Base-by-base conservation (phyloP, 1,140 invertebrate species). In the Pseudomyrmex gracilis region DNA sequence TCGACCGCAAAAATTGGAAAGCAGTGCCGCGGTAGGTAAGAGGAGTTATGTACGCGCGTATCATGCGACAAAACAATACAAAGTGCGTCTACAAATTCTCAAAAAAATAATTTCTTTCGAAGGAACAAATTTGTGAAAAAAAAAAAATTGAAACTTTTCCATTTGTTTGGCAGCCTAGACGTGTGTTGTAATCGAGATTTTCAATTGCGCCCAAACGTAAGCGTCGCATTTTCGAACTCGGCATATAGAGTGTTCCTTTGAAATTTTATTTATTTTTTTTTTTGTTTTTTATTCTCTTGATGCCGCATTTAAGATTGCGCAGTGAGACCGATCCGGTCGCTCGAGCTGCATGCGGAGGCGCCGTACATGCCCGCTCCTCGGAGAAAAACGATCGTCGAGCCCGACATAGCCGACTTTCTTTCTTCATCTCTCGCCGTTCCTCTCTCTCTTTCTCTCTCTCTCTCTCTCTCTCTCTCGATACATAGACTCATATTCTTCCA, bases 301-400 rank as follows among this genome's bases (percentile, higher is more conserved):
- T 34, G 53, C 73, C 49, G 43, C 60, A 57, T 17, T 9, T 55
- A 76, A 34, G 34, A 34, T 34, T 34, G 34, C 34, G 34, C 34
- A 34, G 34, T 34, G 34, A 34, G 34, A 34, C 34, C 73, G 60
- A 74, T 66, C 55, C 73, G 76, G 63, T 77, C 71, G 82, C 53
- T 60, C 82, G 73, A 83, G 76, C 82, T 61, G n/a, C 82, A 78
- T 78, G 47, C 51, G 73, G 61, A 70, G 64, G 83, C 76, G 77
- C 51, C 77, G 51, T 63, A 66, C 82, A 13, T 51, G 74, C 85
- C 85, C 83, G 58, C 60, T 86, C 83, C 74, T 87, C n/a, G 51
- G 66, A 85, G 82, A 86, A 88, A 88, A 87, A 87, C 85, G 85
- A 88, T 87, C 61, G 84, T 51, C 82, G 80, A 84, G 82, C 83